A percentile compares a stretch with the other conserved stretches of the same genome.
Conservation (phyloP, 2,888 invertebrate species). For the Xanthostigma xanthostigma region DNA sequence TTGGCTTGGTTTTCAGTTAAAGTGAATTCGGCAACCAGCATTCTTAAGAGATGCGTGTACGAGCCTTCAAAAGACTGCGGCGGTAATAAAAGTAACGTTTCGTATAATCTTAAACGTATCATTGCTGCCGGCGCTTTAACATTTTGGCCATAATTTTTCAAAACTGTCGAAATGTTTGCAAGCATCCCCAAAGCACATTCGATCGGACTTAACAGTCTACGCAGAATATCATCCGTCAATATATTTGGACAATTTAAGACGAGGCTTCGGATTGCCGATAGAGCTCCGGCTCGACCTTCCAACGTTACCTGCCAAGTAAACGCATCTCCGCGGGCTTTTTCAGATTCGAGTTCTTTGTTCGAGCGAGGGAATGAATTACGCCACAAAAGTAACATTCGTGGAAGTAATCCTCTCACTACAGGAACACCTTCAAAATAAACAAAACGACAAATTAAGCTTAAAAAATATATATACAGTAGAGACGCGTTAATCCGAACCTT, state of each 20-base stretch:
- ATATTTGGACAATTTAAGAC: constrained; percentile 81
- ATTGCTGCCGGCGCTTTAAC: constrained; percentile 89
- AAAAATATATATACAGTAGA: constrained; percentile 2
- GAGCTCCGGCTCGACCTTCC: constrained; percentile 89
- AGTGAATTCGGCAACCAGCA: constrained; percentile 90
- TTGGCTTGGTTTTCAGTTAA: constrained; percentile 86
- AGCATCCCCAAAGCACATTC: constrained; percentile 93
- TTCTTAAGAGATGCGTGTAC: constrained; percentile 75
- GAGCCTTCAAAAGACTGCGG: constrained; percentile 69
- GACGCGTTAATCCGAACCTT: too few species aligned
- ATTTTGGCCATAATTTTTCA: constrained; percentile 81
- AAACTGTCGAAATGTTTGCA: constrained; percentile 68
- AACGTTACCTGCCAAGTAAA: constrained; percentile 99
- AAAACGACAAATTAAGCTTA: constrained; percentile 4
- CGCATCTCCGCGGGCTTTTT: constrained; percentile 88
- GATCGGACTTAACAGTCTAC: constrained; percentile 77
- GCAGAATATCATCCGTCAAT: constrained; percentile 80
- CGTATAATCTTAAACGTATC: constrained; percentile 84
- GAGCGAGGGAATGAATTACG: constrained; percentile 95
- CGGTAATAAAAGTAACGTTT: constrained; percentile 64
- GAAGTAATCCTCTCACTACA: constrained; percentile 82
- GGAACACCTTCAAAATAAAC: constrained; percentile 49
- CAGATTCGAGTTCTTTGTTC: constrained; percentile 90
- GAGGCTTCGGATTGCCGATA: constrained; percentile 91
- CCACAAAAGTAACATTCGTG: constrained; percentile 90